Evolutionary conservation across 2,113 vertebrate species (phyloP).

Genomic region (Oryzias woworae): DNA sequence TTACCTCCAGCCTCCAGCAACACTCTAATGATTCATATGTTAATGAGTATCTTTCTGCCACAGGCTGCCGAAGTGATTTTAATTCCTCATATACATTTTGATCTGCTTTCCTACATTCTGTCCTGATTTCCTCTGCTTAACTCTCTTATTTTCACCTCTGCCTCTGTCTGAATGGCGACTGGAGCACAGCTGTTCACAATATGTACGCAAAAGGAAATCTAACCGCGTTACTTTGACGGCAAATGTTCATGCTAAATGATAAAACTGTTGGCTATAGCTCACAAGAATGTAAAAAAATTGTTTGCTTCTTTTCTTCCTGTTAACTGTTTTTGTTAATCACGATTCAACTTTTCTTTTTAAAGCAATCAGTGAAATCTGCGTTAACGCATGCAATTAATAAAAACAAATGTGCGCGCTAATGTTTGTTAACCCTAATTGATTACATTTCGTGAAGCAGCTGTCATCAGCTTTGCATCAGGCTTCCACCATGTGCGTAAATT

Average conservation of each 20-base stretch:
- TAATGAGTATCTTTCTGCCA: constrained; percentile 57
- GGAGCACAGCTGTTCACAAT: constrained; percentile 25
- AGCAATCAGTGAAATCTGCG: no score
- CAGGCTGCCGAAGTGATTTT: constrained; percentile 35
- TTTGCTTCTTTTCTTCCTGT: constrained; percentile 38
- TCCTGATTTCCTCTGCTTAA: constrained; percentile 3
- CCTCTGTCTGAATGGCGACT: constrained; percentile 13
- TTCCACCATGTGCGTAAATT: no score
- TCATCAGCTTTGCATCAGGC: no score
- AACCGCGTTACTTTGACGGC: constrained; percentile 1
- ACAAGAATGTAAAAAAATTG: background rate
- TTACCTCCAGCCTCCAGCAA: constrained; percentile 49
- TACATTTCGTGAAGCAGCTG: no score
- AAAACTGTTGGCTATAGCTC: background rate
- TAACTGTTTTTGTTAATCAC: no score
- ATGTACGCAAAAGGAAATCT: constrained; percentile 8
- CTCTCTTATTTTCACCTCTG: constrained; percentile 4
- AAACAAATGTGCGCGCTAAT: no score
- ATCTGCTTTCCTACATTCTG: constrained; percentile 30
- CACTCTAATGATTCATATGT: constrained; percentile 73
- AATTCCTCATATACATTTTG: constrained; percentile 41
- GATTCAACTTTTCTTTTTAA: no score
- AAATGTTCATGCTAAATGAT: constrained; percentile 9
- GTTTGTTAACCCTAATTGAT: no score
- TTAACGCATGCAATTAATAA: no score